A percentile compares a stretch with the other conserved stretches of the same genome.
Conservation (phyloP, 2,113 vertebrate genomes). For the Hystrix brachyura region DNA sequence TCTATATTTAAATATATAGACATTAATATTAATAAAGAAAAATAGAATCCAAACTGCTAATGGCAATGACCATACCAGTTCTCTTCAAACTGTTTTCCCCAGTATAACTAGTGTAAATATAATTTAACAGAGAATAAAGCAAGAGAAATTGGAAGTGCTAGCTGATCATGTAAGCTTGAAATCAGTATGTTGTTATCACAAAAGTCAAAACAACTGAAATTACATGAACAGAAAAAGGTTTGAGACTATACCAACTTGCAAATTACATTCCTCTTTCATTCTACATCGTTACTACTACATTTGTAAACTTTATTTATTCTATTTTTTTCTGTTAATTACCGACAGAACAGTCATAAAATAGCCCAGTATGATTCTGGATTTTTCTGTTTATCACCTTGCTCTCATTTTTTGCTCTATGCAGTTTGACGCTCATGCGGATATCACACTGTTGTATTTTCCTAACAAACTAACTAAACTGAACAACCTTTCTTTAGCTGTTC, state of each 20-base stretch:
- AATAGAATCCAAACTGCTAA: not conserved
- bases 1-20: conserved; percentile 12
- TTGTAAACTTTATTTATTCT: not conserved
- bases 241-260: not conserved
- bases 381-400: not conserved
- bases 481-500: not conserved
- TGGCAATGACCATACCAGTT: not conserved
- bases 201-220: not conserved
- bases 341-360: not conserved
- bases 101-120: not conserved
- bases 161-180: not conserved
- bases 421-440: not conserved
- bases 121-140: not conserved
- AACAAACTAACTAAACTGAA: not conserved
- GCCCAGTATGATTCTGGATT: not conserved
- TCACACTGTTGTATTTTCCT: not conserved
- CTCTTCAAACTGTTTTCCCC: not conserved
- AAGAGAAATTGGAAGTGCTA: conserved; percentile 20
- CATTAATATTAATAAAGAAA: not conserved
- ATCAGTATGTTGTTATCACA: not conserved
- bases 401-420: not conserved
- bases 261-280: not conserved
- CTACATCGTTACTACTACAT: not conserved
- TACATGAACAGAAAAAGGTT: not conserved
- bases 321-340: conserved; percentile 51